Conservation (phyloP, 1,140 invertebrate species). For the Cotesia chilonis region DNA sequence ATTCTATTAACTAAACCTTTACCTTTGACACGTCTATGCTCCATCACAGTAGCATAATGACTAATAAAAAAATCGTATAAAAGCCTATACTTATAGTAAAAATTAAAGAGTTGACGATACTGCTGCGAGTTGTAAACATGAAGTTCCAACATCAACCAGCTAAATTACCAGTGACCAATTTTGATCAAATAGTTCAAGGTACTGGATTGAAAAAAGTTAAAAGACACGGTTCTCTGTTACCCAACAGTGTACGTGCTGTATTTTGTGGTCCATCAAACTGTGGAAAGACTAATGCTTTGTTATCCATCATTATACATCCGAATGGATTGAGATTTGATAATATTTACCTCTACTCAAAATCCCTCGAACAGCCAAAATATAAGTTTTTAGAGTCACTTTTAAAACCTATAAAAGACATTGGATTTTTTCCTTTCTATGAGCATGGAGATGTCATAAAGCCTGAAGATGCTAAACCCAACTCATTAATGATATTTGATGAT, state of each 20-base stretch:
- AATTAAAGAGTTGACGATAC: conserved; percentile 5
- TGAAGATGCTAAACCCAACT: conserved; percentile 24
- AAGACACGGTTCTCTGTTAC: neutral
- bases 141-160: neutral
- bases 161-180: too few species aligned
- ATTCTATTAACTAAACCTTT: neutral
- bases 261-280: too few species aligned
- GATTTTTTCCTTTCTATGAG: conserved; percentile 25
- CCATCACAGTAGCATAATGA: too few species aligned
- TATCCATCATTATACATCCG: too few species aligned
- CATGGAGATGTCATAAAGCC: conserved; percentile 19
- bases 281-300: too few species aligned
- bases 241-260: too few species aligned
- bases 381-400: conserved; percentile 11
- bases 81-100: neutral
- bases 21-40: too few species aligned
- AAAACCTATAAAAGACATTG: conserved; percentile 13
- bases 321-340: too few species aligned
- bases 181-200: too few species aligned
- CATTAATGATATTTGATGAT: conserved; percentile 31
- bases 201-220: too few species aligned
- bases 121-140: conserved; percentile 17
- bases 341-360: neutral
- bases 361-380: conserved; percentile 16
- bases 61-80: too few species aligned